Conservation (phyloP, 2,797 vertebrate species). For the Sebastes paucispinis region DNA sequence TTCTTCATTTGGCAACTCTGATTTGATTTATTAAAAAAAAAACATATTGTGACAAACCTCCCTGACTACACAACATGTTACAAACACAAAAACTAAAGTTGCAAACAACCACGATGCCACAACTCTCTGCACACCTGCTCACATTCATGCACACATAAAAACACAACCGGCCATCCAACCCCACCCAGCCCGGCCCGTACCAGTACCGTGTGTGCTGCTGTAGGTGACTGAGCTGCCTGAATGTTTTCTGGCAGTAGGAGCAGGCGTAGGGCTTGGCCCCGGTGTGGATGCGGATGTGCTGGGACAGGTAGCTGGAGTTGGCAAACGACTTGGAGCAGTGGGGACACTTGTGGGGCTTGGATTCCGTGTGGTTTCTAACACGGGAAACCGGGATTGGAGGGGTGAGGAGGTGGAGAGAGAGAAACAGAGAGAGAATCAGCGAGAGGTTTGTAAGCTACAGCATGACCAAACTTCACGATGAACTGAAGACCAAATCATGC, state of each 20-base stretch:
- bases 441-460: constrained; percentile 78
- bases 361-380: constrained; percentile 84
- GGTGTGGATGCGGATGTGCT: constrained; percentile 98
- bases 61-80: neutral
- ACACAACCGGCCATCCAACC: constrained; percentile 19
- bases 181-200: constrained; percentile 38
- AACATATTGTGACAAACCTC: neutral
- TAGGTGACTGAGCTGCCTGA: constrained; percentile 99
- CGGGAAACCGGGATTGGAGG: constrained; percentile 58
- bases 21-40: neutral
- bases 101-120: neutral
- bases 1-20: neutral
- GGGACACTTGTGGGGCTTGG: constrained; percentile 99
- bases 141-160: constrained; percentile 40
- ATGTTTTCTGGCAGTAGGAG: constrained; percentile 99
- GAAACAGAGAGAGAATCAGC: constrained; percentile 71
- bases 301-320: constrained; percentile 99
- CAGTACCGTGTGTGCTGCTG: constrained; percentile 99
- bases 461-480: constrained; percentile 71
- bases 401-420: constrained; percentile 47
- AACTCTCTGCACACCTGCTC: constrained; percentile 40
- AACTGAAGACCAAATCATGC: constrained; percentile 74
- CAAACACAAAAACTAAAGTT: neutral
- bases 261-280: constrained; percentile 99
- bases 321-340: constrained; percentile 99